These are phyloP conservation scores for Drosophila imparisetae DNA, from an alignment of 2,888 invertebrate species.

Conservation along the genomic window DNA sequence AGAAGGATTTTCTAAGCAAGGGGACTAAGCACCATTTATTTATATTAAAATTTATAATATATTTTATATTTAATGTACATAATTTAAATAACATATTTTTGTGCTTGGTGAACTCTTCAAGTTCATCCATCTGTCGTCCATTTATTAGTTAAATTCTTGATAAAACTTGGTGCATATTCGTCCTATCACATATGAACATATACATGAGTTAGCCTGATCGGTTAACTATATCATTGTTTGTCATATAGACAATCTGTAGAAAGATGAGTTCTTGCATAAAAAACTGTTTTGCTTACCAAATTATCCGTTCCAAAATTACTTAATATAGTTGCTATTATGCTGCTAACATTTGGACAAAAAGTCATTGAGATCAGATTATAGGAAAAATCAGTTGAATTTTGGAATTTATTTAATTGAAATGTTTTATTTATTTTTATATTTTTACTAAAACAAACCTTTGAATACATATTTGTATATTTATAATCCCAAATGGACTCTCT, in stretches of 20 bases:
- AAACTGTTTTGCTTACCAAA: rapidly evolving
- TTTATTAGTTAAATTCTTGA: neutral
- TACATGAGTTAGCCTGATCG: neutral
- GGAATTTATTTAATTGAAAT: neutral
- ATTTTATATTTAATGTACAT: neutral
- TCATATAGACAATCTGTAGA: rapidly evolving
- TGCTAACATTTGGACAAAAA: neutral
- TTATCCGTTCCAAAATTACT: rapidly evolving
- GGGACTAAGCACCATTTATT: neutral
- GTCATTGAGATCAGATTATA: neutral
- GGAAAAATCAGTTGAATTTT: neutral
- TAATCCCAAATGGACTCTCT: neutral
- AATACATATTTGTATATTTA: neutral
- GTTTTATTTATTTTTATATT: neutral
- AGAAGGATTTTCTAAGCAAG: too few relatives aligned
- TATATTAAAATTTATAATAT: neutral
- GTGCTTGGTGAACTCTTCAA: neutral
- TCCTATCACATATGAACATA: neutral
- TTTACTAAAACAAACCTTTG: neutral
- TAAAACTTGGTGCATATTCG: neutral
- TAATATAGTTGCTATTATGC: neutral
- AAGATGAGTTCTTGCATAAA: rapidly evolving
- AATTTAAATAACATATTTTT: neutral
- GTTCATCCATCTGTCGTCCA: neutral
- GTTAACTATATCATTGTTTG: neutral